Evolutionary conservation across 1,140 invertebrate genomes (phyloP), one percentile per base, ranked within the genome.

Genomic region (Drosophila kepulauana): DNA sequence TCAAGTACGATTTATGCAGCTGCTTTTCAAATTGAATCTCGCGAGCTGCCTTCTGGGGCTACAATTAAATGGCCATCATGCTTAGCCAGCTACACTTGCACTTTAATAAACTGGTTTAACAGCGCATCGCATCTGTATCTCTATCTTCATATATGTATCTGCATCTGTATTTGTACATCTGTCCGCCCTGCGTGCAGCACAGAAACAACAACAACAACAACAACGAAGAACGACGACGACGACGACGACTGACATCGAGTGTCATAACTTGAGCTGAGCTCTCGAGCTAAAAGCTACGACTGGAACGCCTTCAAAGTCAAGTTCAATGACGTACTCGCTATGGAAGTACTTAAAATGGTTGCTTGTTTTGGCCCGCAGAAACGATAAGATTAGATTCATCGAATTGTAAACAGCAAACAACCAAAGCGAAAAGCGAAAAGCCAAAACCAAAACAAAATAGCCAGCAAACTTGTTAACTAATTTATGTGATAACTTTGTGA

Each of bases 301-400:
- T 72, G 54, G 66, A 71, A 72, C 74, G 69, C 68, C 74, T 76
- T 76, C 62, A 72, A 66, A 72, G 61, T 76, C 74, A 76, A 76
- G 74, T 76, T 76, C 74, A 76, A 76, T 76, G 74, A 76, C 74
- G 69, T 54, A 67, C 64, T 73, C 52, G 38, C 59, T 49, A 43
- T 58, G 67, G 49, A 45, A 52, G 72, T 70, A 75, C 72, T 75
- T 43, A 54, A 75, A 70, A 43, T 71, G 67, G 67, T 59, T 58
- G 59, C 52, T 35, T 58, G 62, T 58, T 72, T 72, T 72, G 61
- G 61, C 20, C 56, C 16, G 62, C 52, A 33, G 49, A 30, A 57
- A 30, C 59, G 73, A 76, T 76, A 65, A 72, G 73, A 76, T 75
- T 64, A 59, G 35, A 20, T n/a, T 63, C 63, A 46, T 49, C 20